Conservation (phyloP, 2,888 invertebrate genomes). For the Bellardia pandia region DNA sequence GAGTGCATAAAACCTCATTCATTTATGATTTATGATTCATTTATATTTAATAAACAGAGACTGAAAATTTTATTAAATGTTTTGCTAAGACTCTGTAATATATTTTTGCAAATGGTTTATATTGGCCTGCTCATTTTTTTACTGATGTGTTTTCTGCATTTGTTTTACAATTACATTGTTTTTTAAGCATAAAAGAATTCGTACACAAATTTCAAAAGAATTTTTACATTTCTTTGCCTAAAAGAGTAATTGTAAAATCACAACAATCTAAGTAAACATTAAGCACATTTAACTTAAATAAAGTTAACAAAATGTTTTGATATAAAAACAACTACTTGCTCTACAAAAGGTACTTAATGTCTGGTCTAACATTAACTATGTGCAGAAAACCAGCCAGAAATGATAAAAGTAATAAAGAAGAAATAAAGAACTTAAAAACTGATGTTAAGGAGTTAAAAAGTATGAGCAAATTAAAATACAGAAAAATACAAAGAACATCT, state of each 20-base stretch:
- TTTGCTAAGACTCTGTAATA: too few relatives aligned
- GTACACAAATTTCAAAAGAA: too few relatives aligned
- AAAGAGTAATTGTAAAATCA: neutral
- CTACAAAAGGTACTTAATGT: neutral
- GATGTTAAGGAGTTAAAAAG: neutral
- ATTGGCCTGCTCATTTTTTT: too few relatives aligned
- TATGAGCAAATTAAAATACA: neutral
- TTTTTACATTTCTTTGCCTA: too few relatives aligned
- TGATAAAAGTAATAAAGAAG: neutral
- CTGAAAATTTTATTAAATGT: too few relatives aligned
- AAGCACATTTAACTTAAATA: neutral
- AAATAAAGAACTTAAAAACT: neutral
- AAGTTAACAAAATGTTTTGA: neutral
- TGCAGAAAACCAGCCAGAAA: neutral
- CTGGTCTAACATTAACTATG: neutral
- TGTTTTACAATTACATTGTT: too few relatives aligned
- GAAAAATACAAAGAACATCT: neutral
- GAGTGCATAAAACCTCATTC: too few relatives aligned
- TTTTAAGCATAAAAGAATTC: too few relatives aligned
- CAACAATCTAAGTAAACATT: neutral
- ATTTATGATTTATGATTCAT: too few relatives aligned
- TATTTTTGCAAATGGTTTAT: too few relatives aligned
- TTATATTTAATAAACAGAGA: too few relatives aligned
- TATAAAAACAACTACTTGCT: neutral
- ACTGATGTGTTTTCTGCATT: too few relatives aligned